Conservation (phyloP, 1,140 invertebrate species). For the Cardiocondyla obscurior region DNA sequence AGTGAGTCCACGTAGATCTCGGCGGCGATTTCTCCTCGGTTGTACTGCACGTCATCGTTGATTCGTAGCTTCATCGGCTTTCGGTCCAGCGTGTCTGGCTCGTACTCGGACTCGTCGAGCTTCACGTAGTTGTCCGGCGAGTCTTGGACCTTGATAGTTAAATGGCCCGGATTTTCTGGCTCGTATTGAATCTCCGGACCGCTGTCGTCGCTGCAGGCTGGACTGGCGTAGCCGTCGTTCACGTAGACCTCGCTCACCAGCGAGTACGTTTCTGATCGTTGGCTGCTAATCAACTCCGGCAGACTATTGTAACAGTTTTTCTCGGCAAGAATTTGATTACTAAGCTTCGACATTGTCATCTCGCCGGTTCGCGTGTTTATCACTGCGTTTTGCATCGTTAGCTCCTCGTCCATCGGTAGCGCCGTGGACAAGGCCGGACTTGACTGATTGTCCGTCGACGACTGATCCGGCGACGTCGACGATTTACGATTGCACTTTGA, state of each 20-base stretch:
- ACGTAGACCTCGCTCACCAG: conserved; percentile 91
- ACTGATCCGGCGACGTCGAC: conserved; percentile 85
- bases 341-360: conserved; percentile 84
- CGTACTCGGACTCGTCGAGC: conserved; percentile 90
- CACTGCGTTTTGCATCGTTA: conserved; percentile 90
- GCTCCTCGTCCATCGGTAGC: conserved; percentile 90
- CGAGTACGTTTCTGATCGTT: conserved; percentile 85
- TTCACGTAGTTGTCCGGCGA: conserved; percentile 88
- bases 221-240: conserved; percentile 90
- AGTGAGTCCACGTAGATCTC: conserved; percentile 85
- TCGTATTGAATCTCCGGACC: conserved; percentile 85
- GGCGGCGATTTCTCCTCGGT: conserved; percentile 74
- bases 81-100: conserved; percentile 93
- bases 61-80: conserved; percentile 88
- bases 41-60: conserved; percentile 77
- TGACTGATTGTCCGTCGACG: conserved; percentile 84
- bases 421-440: conserved; percentile 88
- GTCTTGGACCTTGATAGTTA: conserved; percentile 92
- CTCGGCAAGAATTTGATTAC: conserved; percentile 83
- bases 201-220: conserved; percentile 87
- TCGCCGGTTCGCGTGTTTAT: conserved; percentile 85
- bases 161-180: conserved; percentile 87
- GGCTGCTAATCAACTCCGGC: conserved; percentile 82
- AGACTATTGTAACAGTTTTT: conserved; percentile 81
- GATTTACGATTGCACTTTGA: conserved; percentile 82